phyloP scores from a whole-genome alignment of 1,140 invertebrate species.

The Drosophila albomicans region DNA sequence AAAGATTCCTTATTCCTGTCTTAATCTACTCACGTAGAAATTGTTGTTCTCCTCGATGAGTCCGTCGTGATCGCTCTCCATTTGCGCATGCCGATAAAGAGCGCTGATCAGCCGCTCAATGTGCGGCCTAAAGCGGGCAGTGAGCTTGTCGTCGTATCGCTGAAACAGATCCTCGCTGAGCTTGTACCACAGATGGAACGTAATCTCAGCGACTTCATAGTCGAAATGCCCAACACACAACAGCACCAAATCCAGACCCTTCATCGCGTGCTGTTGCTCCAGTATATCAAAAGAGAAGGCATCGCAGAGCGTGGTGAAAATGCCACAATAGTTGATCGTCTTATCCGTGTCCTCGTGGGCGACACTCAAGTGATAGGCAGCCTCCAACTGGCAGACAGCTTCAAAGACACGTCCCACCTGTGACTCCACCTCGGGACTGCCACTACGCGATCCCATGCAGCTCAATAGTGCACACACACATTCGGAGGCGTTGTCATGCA shows the following conservation, averaged over 20 bases:
- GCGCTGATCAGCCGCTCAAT: slow-evolving; percentile 95
- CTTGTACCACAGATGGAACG: slow-evolving; percentile 98
- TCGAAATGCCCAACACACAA: slow-evolving; percentile 98
- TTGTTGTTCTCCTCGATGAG: slow-evolving; percentile 96
- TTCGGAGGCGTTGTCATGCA: slow-evolving; percentile 96
- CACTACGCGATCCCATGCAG: slow-evolving; percentile 89
- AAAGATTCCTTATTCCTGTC: background rate
- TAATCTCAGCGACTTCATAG: slow-evolving; percentile 98
- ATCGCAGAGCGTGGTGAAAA: slow-evolving; percentile 98
- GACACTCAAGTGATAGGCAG: slow-evolving; percentile 95
- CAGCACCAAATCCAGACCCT: slow-evolving; percentile 94
- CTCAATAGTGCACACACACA: slow-evolving; percentile 95
- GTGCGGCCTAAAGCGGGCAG: slow-evolving; percentile 93
- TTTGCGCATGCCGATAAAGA: slow-evolving; percentile 94
- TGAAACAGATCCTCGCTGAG: slow-evolving; percentile 97
- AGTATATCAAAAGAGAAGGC: slow-evolving; percentile 95
- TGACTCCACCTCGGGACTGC: slow-evolving; percentile 84
- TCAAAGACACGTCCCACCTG: slow-evolving; percentile 91
- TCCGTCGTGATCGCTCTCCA: slow-evolving; percentile 95
- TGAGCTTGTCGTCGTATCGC: slow-evolving; percentile 92
- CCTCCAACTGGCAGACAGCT: slow-evolving; percentile 92
- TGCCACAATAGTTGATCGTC: slow-evolving; percentile 96
- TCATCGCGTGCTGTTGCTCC: slow-evolving; percentile 91
- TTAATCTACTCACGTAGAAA: slow-evolving; percentile 85
- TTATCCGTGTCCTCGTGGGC: slow-evolving; percentile 96